phyloP scores from a whole-genome alignment of 1,140 invertebrate species.

The Myzus persicae region DNA sequence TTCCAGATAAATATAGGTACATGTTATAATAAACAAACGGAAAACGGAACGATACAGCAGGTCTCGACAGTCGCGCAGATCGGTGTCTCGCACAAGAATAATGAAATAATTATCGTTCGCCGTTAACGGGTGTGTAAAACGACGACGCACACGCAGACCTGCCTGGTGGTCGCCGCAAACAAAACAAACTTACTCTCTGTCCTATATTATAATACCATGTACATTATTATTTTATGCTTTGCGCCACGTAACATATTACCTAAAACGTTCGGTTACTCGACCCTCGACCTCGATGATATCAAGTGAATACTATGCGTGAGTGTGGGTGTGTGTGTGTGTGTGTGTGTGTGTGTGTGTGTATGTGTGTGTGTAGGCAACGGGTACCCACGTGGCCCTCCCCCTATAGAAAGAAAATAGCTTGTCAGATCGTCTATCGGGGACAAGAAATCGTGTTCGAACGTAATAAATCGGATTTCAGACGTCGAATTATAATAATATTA shows the following conservation, averaged over 20 bases:
- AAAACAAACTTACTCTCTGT: neutral
- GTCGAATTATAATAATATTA: neutral
- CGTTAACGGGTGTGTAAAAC: neutral
- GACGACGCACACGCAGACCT: neutral
- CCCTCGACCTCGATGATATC: neutral
- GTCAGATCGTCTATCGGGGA: neutral
- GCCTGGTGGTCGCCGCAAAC: neutral
- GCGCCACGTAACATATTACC: neutral
- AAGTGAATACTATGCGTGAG: neutral
- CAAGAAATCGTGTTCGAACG: constrained; percentile 47
- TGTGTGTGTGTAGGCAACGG: neutral
- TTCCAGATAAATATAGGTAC: no score
- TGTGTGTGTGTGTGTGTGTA: neutral
- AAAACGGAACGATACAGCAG: neutral
- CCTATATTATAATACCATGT: no score
- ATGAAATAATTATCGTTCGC: neutral
- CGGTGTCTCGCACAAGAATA: neutral
- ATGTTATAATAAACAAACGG: neutral
- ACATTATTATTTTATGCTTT: neutral
- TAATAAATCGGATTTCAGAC: constrained; percentile 54
- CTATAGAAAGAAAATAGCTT: constrained; percentile 21
- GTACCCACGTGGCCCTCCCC: neutral
- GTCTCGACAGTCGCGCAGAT: neutral
- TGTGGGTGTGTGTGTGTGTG: neutral
- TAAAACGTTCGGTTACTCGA: neutral